Evolutionary conservation across 2,797 vertebrate genomes (phyloP).

Genomic region (Pseudotriccus pelzelni): DNA sequence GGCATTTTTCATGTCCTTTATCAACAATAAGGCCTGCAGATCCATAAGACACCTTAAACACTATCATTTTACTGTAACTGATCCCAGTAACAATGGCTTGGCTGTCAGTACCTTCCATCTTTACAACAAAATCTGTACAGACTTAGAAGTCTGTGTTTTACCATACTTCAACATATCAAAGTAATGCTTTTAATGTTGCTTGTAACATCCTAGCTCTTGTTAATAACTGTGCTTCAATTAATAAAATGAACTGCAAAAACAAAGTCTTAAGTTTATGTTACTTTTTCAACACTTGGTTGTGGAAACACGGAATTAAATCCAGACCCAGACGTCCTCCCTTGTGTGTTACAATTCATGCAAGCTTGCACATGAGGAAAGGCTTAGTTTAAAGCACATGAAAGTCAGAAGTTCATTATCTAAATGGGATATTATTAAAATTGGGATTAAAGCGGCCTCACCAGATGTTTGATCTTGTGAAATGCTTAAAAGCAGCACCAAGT

Average conservation of each 20-base stretch:
- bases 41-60: background rate
- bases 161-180: background rate
- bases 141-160: background rate
- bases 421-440: constrained; percentile 40
- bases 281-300: background rate
- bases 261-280: background rate
- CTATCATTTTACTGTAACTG: background rate
- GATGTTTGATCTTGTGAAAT: constrained; percentile 13
- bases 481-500: background rate
- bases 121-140: background rate
- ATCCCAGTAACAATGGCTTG: background rate
- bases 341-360: background rate
- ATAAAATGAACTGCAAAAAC: constrained; percentile 13
- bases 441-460: constrained; percentile 1
- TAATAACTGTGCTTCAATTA: constrained; percentile 18
- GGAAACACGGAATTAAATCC: constrained; percentile 40
- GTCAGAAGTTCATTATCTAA: constrained; percentile 46
- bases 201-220: background rate
- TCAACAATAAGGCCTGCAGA: background rate
- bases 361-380: constrained; percentile 25
- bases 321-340: constrained; percentile 7
- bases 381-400: constrained; percentile 34
- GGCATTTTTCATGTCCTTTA: background rate
- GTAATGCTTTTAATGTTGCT: background rate
- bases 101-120: background rate